A percentile compares a stretch with the other conserved stretches of the same genome.
These are phyloP conservation scores for Crax fasciolata DNA, from an alignment of 2,797 vertebrate species.

Conservation along the genomic window DNA sequence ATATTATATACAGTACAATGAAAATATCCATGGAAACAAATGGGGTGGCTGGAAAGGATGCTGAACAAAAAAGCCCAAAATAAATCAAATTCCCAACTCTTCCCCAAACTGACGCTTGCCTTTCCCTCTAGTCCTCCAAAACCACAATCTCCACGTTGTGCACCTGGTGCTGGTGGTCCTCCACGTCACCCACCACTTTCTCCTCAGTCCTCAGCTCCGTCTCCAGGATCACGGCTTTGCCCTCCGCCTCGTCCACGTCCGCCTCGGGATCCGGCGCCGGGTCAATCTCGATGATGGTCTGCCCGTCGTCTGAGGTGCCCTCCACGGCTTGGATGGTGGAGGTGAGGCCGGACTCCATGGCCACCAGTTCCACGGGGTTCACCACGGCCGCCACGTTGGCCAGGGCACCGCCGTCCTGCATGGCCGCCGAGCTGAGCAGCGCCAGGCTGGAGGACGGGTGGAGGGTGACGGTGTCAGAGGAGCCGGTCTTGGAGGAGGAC, in stretches of 20 bases:
- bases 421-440: constrained; percentile 87
- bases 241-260: constrained; percentile 77
- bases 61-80: constrained; percentile 37
- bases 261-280: constrained; percentile 86
- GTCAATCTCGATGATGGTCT: constrained; percentile 95
- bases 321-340: constrained; percentile 85
- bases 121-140: constrained; percentile 86
- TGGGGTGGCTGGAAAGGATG: constrained; percentile 78
- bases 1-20: constrained; percentile 23
- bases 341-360: constrained; percentile 87
- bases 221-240: constrained; percentile 86
- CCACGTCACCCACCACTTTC: constrained; percentile 84
- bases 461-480: constrained; percentile 89
- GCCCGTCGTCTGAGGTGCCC: constrained; percentile 82
- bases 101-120: not conserved
- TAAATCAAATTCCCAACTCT: constrained; percentile 38
- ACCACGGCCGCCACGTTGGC: constrained; percentile 87
- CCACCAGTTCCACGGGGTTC: constrained; percentile 93
- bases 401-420: constrained; percentile 87
- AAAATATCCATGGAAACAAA: constrained; percentile 74
- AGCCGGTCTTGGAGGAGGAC: constrained; percentile 83
- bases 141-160: constrained; percentile 94
- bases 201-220: constrained; percentile 87
- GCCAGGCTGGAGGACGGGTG: constrained; percentile 92
- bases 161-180: constrained; percentile 90